phyloP scores from a whole-genome alignment of 1,140 invertebrate species.

The Pteromalus puparum region DNA sequence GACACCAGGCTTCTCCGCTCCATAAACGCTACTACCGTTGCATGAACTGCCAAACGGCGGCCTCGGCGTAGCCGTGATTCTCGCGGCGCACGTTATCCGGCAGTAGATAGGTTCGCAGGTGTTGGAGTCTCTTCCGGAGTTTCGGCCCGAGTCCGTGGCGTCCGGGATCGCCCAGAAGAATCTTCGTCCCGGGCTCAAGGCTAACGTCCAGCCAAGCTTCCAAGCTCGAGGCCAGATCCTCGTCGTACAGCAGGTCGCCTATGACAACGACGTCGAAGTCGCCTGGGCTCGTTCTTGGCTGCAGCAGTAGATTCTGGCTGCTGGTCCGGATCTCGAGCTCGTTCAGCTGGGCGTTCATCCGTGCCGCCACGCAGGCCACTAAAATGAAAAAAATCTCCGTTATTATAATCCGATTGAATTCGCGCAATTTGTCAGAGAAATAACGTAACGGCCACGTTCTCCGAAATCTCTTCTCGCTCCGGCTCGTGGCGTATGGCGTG shows the following conservation, averaged over 20 bases:
- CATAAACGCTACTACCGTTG: neutral
- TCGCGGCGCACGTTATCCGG: conserved; percentile 63
- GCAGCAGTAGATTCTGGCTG: conserved; percentile 64
- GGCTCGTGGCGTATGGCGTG: neutral
- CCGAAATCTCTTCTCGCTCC: neutral
- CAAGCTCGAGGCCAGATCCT: conserved; percentile 71
- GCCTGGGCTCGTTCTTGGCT: conserved; percentile 55
- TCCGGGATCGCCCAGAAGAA: conserved; percentile 70
- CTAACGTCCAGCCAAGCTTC: conserved; percentile 73
- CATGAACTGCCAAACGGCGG: conserved; percentile 59
- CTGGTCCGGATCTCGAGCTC: conserved; percentile 66
- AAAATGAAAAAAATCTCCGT: conserved; percentile 36
- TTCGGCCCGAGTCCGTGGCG: conserved; percentile 63
- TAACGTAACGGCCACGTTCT: neutral
- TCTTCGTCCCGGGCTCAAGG: conserved; percentile 61
- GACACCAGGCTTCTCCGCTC: neutral
- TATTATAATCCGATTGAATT: no score
- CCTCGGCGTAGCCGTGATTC: conserved; percentile 64
- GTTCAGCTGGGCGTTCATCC: conserved; percentile 75
- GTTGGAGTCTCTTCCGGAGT: conserved; percentile 54
- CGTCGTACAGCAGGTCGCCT: conserved; percentile 78
- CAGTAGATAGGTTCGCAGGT: conserved; percentile 58
- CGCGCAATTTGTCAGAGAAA: conserved; percentile 14
- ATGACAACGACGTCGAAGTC: conserved; percentile 74
- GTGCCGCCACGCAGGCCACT: conserved; percentile 70